These are phyloP conservation scores for Danaus melanippus DNA, from an alignment of 1,140 invertebrate species.

Conservation along the genomic window DNA sequence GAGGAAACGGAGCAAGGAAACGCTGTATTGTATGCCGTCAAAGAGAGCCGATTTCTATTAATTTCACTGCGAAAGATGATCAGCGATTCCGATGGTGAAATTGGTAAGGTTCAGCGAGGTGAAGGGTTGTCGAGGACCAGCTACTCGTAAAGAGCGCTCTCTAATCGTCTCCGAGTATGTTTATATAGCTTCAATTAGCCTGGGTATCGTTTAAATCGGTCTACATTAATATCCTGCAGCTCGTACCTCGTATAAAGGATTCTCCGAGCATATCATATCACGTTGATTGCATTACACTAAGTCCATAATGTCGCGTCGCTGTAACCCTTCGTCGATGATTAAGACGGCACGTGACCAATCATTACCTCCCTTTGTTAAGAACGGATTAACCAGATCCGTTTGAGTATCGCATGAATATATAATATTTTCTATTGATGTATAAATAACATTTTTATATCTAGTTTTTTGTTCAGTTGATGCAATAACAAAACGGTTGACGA, in stretches of 20 bases:
- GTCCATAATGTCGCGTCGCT: constrained; percentile 9
- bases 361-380: constrained; percentile 36
- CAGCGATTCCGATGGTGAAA: constrained; percentile 44
- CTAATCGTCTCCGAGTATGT: constrained; percentile 10
- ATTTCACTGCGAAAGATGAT: constrained; percentile 39
- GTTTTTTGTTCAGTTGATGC: too few relatives aligned
- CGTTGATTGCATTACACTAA: constrained; percentile 12
- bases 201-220: neutral
- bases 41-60: constrained; percentile 44
- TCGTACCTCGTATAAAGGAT: too few relatives aligned
- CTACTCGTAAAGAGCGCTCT: constrained; percentile 15
- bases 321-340: constrained; percentile 5
- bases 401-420: constrained; percentile 14
- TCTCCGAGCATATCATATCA: neutral
- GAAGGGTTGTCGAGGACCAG: constrained; percentile 34
- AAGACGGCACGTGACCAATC: constrained; percentile 33
- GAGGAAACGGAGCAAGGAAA: constrained; percentile 35
- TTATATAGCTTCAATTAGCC: neutral
- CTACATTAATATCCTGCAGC: too few relatives aligned
- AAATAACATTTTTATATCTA: too few relatives aligned
- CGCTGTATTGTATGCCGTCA: constrained; percentile 34
- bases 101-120: constrained; percentile 34
- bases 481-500: too few relatives aligned
- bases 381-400: constrained; percentile 1
- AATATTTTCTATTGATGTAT: too few relatives aligned